These are phyloP conservation scores for Macropodus opercularis DNA, from an alignment of 2,797 vertebrate genomes.

Conservation along the genomic window DNA sequence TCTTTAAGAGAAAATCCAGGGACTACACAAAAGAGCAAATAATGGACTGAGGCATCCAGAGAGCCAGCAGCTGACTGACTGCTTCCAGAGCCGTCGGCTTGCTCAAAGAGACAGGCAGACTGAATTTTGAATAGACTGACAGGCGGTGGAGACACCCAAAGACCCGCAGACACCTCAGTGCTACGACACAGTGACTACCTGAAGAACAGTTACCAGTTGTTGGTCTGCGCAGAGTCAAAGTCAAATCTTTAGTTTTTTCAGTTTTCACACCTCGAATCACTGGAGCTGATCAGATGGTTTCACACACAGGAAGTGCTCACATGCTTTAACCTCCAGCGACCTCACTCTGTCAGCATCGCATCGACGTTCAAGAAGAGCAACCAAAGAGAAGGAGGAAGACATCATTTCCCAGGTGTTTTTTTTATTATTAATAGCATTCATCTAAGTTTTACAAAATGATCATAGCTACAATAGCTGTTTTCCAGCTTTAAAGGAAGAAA, in stretches of 20 bases:
- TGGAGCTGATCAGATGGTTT: background rate
- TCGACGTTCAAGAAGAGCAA: constrained; percentile 13
- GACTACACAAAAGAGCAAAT: constrained; percentile 90
- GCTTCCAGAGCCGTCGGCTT: constrained; percentile 27
- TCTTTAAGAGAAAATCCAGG: constrained; percentile 95
- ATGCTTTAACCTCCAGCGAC: background rate
- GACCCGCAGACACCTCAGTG: constrained; percentile 54
- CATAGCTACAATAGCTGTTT: constrained; percentile 23
- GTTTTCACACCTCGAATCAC: too few relatives aligned
- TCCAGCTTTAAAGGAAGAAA: constrained; percentile 38
- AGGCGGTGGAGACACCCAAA: constrained; percentile 28
- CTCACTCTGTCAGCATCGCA: constrained; percentile 1
- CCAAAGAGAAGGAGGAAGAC: constrained; percentile 16
- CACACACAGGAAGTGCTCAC: constrained; percentile 1
- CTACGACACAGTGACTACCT: constrained; percentile 31
- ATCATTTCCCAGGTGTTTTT: constrained; percentile 13
- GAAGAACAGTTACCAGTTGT: constrained; percentile 22
- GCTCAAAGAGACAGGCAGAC: constrained; percentile 40
- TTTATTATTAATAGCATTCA: constrained; percentile 20
- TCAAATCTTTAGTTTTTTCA: constrained; percentile 36
- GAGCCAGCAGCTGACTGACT: constrained; percentile 63
- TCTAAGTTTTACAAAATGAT: constrained; percentile 31
- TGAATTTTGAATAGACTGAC: constrained; percentile 37
- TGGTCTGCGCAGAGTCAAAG: constrained; percentile 12
- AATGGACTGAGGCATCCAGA: constrained; percentile 61